phyloP scores from a whole-genome alignment of 2,113 vertebrate species.

The Eurystomus gularis region DNA sequence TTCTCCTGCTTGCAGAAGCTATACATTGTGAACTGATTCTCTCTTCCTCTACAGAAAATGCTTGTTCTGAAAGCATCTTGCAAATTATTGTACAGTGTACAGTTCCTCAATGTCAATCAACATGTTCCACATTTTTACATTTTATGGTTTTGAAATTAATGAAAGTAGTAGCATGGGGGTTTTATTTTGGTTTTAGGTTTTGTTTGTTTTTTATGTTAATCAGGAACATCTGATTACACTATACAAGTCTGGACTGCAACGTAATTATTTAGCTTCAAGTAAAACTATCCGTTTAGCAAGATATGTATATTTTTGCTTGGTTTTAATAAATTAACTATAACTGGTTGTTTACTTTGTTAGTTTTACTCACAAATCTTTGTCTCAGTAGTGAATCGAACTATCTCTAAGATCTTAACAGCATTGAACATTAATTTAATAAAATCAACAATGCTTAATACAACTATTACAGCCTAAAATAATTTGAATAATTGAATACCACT shows the following conservation, averaged over 20 bases:
- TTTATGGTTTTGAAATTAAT: background rate
- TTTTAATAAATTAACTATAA: background rate
- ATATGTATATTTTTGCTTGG: background rate
- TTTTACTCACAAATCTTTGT: background rate
- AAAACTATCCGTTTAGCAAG: background rate
- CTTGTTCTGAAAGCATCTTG: background rate
- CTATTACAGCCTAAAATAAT: background rate
- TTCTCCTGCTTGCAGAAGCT: background rate
- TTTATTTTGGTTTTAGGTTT: no score
- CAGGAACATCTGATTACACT: background rate
- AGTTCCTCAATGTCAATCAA: background rate
- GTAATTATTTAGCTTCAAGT: background rate
- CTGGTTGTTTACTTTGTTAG: background rate
- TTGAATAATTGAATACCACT: slow-evolving; percentile 1
- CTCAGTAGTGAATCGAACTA: background rate
- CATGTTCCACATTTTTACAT: background rate
- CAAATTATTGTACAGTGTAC: background rate
- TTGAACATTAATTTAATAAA: background rate
- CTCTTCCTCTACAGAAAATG: background rate
- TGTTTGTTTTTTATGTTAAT: no score
- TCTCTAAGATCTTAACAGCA: background rate
- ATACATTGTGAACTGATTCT: background rate
- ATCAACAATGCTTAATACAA: background rate
- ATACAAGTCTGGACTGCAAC: background rate
- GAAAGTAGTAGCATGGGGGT: no score